Evolutionary conservation across 2,888 invertebrate species (phyloP), one percentile per base, ranked within the genome.

Genomic region (Cephus pygmeus): DNA sequence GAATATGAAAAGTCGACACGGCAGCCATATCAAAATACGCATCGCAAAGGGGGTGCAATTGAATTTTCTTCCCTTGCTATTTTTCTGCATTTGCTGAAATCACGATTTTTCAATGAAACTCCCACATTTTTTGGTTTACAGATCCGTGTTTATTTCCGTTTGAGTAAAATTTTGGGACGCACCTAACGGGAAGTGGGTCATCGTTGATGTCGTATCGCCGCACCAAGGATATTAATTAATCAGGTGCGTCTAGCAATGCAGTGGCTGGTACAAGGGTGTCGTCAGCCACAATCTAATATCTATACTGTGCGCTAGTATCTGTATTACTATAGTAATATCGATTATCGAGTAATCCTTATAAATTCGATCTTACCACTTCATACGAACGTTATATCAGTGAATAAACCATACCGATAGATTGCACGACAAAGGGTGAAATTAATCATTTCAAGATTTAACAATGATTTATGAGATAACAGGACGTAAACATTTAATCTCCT

Each of bases 391-490:
- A 85, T 84, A 84, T 85, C 80, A 85, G 83, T 82, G 56, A 56
- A 15, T 84, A 82, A 84, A 86, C 85, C 82, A 81, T 82, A 81
- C 86, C 87, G 88, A 89, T 88, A 87, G 88, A 89, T 89, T 88
- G 87, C 87, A 87, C 81, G 86, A 87, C 87, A 86, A 86, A 84
- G 86, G 85, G 84, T 83, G 79, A 81, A 84, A 84, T 85, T 81
- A 83, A 85, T 81, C 85, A 85, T 85, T 87, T 86, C 86, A 87
- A 88, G 88, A 88, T 88, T 90, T 88, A 90, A 90, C 88, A 87
- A 86, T 89, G 88, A 90, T 89, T 88, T 88, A 89, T 87, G 83
- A 81, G 83, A 33, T 75, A 69, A 15, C 15, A 4, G 15, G 40
- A 4, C 40, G 40, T 40, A 40, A 4, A 40, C 12, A 40, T 15